These are phyloP conservation scores for Poliocrania exsul DNA, from an alignment of 2,797 vertebrate species.

Conservation along the genomic window DNA sequence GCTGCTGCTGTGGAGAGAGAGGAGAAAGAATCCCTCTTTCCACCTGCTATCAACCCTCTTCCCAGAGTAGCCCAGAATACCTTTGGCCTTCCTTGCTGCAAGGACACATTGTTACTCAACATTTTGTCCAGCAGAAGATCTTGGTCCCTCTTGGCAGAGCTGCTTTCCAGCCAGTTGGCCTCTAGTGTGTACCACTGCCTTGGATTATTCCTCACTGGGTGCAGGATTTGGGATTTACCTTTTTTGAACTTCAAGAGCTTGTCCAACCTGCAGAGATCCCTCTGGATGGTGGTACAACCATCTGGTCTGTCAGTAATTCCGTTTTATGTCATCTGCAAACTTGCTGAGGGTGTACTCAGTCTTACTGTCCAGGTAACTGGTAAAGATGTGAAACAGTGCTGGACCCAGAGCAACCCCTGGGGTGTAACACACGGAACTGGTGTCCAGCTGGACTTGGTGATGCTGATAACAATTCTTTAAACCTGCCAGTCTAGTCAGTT, in stretches of 20 bases:
- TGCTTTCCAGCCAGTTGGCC: neutral
- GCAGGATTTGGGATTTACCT: neutral
- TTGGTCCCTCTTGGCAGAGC: neutral
- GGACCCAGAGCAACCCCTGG: neutral
- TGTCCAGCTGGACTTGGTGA: neutral
- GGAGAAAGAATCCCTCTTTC: neutral
- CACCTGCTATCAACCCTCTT: rapidly evolving
- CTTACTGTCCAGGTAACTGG: too few relatives aligned
- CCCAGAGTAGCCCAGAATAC: neutral
- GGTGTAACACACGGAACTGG: neutral
- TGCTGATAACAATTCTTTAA: neutral
- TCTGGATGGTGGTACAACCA: neutral
- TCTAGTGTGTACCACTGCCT: neutral
- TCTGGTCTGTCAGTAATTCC: neutral
- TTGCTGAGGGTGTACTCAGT: neutral
- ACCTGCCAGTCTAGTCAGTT: neutral
- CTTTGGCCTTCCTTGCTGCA: neutral
- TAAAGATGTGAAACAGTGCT: neutral
- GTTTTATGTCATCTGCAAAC: neutral
- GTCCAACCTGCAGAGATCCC: neutral
- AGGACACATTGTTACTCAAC: neutral
- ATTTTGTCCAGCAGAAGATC: neutral
- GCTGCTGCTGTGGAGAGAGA: neutral
- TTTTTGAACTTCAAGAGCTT: neutral
- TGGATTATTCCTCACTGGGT: neutral